Conservation (phyloP, 2,113 vertebrate species). For the Peromyscus maniculatus region DNA sequence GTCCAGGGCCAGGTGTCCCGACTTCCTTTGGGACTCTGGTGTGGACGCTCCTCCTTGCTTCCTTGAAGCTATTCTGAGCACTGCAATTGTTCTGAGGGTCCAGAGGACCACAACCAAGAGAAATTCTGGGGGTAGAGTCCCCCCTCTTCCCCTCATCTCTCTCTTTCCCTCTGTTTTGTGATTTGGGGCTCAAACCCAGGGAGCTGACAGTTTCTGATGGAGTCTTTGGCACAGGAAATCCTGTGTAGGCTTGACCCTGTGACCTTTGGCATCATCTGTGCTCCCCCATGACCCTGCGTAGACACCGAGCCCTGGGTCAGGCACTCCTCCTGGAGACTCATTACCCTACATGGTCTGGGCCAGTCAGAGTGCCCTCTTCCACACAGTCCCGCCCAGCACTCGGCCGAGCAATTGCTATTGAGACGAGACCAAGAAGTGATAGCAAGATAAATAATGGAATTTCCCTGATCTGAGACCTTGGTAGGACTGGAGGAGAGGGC, state of each 20-base stretch:
- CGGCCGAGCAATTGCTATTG: background rate
- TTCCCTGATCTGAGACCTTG: background rate
- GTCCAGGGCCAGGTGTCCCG: background rate
- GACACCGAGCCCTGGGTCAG: background rate
- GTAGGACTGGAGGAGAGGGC: background rate
- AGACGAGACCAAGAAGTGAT: background rate
- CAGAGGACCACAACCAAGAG: background rate
- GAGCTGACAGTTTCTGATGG: background rate
- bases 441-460: background rate
- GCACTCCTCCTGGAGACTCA: background rate
- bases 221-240: conserved; percentile 21
- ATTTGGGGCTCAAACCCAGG: background rate
- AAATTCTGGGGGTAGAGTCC: background rate
- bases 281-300: background rate
- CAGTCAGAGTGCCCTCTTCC: background rate
- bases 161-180: background rate
- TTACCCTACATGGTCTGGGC: background rate
- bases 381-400: background rate
- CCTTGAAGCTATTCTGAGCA: background rate
- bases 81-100: background rate
- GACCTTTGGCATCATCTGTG: background rate
- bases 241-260: background rate
- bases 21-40: background rate
- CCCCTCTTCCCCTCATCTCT: background rate
- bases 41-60: background rate